Conservation (phyloP, 2,797 vertebrate species). For the Peromyscus attwateri region DNA sequence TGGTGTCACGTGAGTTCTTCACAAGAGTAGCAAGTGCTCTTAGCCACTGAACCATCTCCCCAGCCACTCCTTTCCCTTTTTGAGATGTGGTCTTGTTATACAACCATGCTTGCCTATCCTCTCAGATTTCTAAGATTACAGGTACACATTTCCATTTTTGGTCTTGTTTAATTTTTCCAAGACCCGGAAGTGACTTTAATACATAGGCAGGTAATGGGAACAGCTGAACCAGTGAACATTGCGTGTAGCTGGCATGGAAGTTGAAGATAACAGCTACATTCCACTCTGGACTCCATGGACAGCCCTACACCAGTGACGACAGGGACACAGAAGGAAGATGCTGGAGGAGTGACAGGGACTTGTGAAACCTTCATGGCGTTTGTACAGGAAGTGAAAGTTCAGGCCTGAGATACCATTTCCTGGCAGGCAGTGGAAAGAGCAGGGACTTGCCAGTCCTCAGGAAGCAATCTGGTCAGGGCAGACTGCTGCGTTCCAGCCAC, state of each 20-base stretch:
- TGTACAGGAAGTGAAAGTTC: neutral
- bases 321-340: neutral
- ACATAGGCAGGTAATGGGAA: neutral
- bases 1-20: neutral
- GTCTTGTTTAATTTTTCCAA: neutral
- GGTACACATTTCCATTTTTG: too few species aligned
- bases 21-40: neutral
- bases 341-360: neutral
- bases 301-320: neutral
- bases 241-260: neutral
- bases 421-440: neutral
- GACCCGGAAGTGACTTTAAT: neutral
- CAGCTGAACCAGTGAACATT: neutral
- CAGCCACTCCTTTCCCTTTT: neutral
- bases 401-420: neutral
- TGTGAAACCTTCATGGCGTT: neutral
- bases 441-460: neutral
- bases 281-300: neutral
- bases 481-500: neutral
- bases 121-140: neutral
- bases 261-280: neutral
- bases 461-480: constrained; percentile 24
- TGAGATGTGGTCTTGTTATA: neutral
- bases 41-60: neutral
- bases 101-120: neutral